These are phyloP conservation scores for Hippolais icterina DNA, from an alignment of 2,113 vertebrate genomes.

Conservation along the genomic window DNA sequence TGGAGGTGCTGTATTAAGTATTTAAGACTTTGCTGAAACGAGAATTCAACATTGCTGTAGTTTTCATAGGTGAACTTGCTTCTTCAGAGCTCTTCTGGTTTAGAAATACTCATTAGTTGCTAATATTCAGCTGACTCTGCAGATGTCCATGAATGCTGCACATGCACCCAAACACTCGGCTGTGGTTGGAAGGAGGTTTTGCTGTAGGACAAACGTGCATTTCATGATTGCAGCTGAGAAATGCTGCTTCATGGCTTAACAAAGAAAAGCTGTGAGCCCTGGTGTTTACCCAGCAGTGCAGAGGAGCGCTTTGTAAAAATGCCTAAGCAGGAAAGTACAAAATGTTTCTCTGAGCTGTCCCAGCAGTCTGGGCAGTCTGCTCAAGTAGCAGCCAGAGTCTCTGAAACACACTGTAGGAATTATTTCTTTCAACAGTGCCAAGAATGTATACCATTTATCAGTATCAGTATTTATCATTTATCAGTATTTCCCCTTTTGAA, in stretches of 20 bases:
- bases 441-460: not conserved
- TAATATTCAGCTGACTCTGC: not conserved
- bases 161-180: not conserved
- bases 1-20: not conserved
- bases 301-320: not conserved
- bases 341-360: not conserved
- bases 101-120: not conserved
- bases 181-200: not conserved
- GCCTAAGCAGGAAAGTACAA: not conserved
- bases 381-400: not conserved
- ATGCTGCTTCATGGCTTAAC: not conserved
- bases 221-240: not conserved
- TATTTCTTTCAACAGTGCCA: not conserved
- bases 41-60: not conserved
- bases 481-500: not conserved
- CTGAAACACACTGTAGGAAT: not conserved
- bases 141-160: not conserved
- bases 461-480: not conserved
- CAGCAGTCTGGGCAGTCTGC: not conserved
- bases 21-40: not conserved
- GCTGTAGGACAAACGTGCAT: not conserved
- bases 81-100: not conserved
- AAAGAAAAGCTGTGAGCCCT: not conserved
- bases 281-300: not conserved
- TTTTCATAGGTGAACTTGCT: not conserved